phyloP scores from a whole-genome alignment of 2,888 invertebrate genomes.

The Odontocerum albicorne region DNA sequence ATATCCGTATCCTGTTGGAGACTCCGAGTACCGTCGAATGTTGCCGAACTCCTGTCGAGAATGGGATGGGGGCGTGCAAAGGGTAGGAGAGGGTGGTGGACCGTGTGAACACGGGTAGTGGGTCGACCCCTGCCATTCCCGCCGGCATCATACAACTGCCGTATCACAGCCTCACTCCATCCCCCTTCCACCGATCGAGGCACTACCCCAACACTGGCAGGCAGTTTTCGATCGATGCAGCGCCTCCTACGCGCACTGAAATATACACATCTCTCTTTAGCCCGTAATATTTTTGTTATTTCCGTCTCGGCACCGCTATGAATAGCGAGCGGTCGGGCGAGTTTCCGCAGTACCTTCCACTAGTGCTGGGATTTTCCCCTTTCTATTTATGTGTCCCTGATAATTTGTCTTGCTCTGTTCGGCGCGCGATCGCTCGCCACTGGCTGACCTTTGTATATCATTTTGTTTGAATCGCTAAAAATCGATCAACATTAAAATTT shows the following conservation, averaged over 20 bases:
- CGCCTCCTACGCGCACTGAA: constrained; percentile 41
- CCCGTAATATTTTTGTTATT: background rate
- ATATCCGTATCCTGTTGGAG: too few relatives aligned
- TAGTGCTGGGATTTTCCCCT: constrained; percentile 31
- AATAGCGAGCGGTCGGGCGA: constrained; percentile 1
- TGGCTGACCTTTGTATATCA: constrained; percentile 13
- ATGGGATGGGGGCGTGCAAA: too few relatives aligned
- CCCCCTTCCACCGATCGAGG: constrained; percentile 4
- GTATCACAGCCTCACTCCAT: constrained; percentile 16
- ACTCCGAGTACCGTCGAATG: too few relatives aligned
- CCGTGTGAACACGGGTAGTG: constrained; percentile 28
- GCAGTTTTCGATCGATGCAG: constrained; percentile 30
- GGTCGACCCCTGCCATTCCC: constrained; percentile 11
- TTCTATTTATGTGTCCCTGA: constrained; percentile 22
- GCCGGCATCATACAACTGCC: constrained; percentile 9
- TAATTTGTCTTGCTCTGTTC: constrained; percentile 10
- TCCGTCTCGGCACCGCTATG: constrained; percentile 6
- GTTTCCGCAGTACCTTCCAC: constrained; percentile 11
- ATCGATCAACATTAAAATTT: too few relatives aligned
- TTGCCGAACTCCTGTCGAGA: too few relatives aligned
- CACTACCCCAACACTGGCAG: constrained; percentile 12
- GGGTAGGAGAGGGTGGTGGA: too few relatives aligned
- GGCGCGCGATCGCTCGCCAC: constrained; percentile 6
- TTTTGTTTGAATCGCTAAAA: too few relatives aligned
- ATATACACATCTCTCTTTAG: constrained; percentile 36